Evolutionary conservation across 2,888 invertebrate species (phyloP).

Genomic region (Netelia fuscicornis): DNA sequence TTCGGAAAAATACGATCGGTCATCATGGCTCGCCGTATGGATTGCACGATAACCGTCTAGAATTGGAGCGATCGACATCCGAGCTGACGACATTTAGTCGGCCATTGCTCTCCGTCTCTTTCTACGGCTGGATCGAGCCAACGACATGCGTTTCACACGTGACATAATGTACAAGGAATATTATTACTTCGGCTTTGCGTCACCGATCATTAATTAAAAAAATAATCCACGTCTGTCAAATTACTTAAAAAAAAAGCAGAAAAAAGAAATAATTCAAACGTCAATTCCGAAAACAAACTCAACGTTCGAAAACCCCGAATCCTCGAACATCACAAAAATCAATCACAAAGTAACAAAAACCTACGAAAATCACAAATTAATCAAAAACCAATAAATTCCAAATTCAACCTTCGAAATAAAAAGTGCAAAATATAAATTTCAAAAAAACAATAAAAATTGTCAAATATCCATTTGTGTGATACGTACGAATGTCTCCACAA

Average conservation of each 20-base stretch:
- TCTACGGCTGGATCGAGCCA: neutral
- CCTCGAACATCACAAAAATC: neutral
- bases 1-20: constrained; percentile 25
- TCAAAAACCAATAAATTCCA: no score
- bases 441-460: no score
- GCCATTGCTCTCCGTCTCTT: constrained; percentile 23
- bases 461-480: no score
- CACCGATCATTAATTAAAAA: neutral
- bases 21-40: constrained; percentile 34
- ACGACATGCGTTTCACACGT: constrained; percentile 7
- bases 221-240: no score
- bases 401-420: no score
- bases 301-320: no score
- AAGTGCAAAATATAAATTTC: no score
- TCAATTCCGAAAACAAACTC: no score
- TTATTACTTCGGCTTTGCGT: constrained; percentile 15
- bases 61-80: constrained; percentile 44
- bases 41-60: constrained; percentile 30
- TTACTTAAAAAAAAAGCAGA: neutral
- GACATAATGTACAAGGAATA: neutral
- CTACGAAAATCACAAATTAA: no score
- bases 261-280: neutral
- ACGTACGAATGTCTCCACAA: no score
- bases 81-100: constrained; percentile 50
- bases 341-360: no score